Percentiles rank a stretch among this genome's conserved stretches.
Evolutionary conservation across 2,888 invertebrate genomes (phyloP).

Genomic region (Heterodera filipjevi): DNA sequence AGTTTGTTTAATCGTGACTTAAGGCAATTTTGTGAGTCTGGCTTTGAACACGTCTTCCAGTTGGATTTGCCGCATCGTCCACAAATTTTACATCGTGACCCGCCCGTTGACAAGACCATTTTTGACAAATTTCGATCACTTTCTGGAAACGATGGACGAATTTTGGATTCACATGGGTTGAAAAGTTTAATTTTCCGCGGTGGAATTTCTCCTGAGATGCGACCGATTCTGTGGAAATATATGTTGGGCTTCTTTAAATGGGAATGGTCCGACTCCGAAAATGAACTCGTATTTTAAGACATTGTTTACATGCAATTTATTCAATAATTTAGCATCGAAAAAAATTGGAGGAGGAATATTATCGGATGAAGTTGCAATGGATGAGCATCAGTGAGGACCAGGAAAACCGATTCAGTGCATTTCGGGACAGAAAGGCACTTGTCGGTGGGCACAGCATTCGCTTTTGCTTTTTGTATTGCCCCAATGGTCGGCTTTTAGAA

Average conservation of each 20-base stretch:
- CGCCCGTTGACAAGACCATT: conserved; percentile 71
- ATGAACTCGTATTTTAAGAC: conserved; percentile 71
- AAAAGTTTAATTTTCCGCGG: conserved; percentile 88
- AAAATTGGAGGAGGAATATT: conserved; percentile 69
- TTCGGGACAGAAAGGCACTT: conserved; percentile 85
- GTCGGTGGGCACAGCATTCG: conserved; percentile 72
- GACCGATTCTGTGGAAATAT: conserved; percentile 90
- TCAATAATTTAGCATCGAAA: conserved; percentile 70
- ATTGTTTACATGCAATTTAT: too few relatives aligned
- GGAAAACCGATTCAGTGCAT: conserved; percentile 83
- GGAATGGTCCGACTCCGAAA: conserved; percentile 74
- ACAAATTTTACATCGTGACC: conserved; percentile 73
- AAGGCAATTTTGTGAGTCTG: conserved; percentile 47
- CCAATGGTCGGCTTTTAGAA: conserved; percentile 73
- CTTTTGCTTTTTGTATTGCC: conserved; percentile 1
- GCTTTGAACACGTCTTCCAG: conserved; percentile 63
- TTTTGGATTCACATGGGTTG: conserved; percentile 69
- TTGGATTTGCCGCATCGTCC: conserved; percentile 76
- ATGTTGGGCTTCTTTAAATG: conserved; percentile 85
- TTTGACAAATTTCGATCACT: conserved; percentile 42
- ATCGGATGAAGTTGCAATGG: conserved; percentile 89
- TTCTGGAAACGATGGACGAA: conserved; percentile 41
- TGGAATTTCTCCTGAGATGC: conserved; percentile 68
- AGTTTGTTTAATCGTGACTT: neutral
- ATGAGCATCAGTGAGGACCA: conserved; percentile 83